Evolutionary conservation across 1,140 invertebrate species (phyloP).

Genomic region (Thrips palmi): DNA sequence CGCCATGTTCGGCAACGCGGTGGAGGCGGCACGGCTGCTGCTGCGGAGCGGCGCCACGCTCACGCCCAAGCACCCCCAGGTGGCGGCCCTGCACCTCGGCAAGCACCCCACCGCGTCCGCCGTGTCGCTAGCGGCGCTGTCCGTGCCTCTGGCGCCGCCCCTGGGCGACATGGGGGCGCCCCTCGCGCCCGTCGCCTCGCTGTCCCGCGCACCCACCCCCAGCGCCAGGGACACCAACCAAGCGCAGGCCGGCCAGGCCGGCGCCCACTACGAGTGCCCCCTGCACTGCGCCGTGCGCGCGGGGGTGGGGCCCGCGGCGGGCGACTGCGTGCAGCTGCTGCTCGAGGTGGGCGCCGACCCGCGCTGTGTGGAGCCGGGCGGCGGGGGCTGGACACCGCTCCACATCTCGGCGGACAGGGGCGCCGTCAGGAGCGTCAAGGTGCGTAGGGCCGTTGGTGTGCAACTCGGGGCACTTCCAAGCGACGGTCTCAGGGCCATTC

Average conservation of each 20-base stretch:
- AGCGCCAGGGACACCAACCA: too few relatives aligned
- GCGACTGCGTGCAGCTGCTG: slow-evolving; percentile 51
- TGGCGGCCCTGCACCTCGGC: slow-evolving; percentile 17
- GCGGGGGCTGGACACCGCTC: slow-evolving; percentile 51
- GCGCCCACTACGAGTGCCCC: too few relatives aligned
- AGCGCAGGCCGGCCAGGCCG: slow-evolving; percentile 22
- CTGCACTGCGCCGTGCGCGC: slow-evolving; percentile 57
- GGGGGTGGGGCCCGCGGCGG: slow-evolving; percentile 48
- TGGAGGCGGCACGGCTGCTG: slow-evolving; percentile 48
- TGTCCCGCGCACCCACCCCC: too few relatives aligned
- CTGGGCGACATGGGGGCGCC: too few relatives aligned
- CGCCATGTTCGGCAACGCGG: slow-evolving; percentile 58
- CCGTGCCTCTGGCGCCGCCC: too few relatives aligned
- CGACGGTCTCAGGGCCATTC: too few relatives aligned
- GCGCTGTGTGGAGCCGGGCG: slow-evolving; percentile 44
- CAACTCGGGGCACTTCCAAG: slow-evolving; percentile 53
- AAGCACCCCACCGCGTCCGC: too few relatives aligned
- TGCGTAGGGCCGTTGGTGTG: too few relatives aligned
- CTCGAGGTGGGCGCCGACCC: slow-evolving; percentile 47
- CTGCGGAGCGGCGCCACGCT: slow-evolving; percentile 41
- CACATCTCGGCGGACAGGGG: slow-evolving; percentile 59
- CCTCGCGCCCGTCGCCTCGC: too few relatives aligned
- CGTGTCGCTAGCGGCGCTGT: too few relatives aligned
- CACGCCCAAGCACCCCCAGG: slow-evolving; percentile 26
- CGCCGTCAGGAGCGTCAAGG: slow-evolving; percentile 39